phyloP scores from a whole-genome alignment of 1,140 invertebrate species.

The Euwallacea similis region DNA sequence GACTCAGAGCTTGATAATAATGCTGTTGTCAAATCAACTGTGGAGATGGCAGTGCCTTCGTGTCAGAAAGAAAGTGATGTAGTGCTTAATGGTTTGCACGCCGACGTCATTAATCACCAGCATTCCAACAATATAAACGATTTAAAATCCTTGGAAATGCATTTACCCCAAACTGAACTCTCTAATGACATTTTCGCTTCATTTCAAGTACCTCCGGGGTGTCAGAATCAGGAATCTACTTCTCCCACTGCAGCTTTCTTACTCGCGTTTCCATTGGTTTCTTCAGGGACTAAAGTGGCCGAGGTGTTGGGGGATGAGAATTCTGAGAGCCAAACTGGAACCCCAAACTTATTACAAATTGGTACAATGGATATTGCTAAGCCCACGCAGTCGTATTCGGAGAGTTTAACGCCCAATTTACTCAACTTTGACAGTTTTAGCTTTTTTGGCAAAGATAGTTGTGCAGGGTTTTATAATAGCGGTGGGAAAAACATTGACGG shows the following conservation, averaged over 20 bases:
- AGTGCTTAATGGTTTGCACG: no score
- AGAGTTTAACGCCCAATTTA: constrained; percentile 47
- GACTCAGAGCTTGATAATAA: no score
- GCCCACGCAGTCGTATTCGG: constrained; percentile 46
- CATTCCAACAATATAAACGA: background rate
- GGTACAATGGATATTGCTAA: constrained; percentile 62
- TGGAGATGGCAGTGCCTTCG: no score
- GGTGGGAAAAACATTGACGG: background rate
- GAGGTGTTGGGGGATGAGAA: constrained; percentile 62
- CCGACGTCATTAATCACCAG: no score
- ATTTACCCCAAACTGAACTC: constrained; percentile 63
- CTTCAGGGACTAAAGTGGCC: constrained; percentile 59
- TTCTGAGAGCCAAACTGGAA: constrained; percentile 58
- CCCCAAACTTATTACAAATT: constrained; percentile 65
- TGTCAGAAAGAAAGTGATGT: no score
- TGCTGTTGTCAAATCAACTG: no score
- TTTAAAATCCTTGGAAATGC: constrained; percentile 42
- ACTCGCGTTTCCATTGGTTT: constrained; percentile 73
- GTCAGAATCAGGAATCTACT: constrained; percentile 67
- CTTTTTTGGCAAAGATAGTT: constrained; percentile 46
- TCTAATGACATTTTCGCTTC: constrained; percentile 74
- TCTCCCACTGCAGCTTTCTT: constrained; percentile 78
- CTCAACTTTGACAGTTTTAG: constrained; percentile 51
- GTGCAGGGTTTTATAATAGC: constrained; percentile 2
- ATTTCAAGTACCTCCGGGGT: constrained; percentile 63